Percentiles rank a stretch among this genome's conserved stretches.
These are phyloP conservation scores for Scomber colias DNA, from an alignment of 2,113 vertebrate genomes.

Conservation along the genomic window DNA sequence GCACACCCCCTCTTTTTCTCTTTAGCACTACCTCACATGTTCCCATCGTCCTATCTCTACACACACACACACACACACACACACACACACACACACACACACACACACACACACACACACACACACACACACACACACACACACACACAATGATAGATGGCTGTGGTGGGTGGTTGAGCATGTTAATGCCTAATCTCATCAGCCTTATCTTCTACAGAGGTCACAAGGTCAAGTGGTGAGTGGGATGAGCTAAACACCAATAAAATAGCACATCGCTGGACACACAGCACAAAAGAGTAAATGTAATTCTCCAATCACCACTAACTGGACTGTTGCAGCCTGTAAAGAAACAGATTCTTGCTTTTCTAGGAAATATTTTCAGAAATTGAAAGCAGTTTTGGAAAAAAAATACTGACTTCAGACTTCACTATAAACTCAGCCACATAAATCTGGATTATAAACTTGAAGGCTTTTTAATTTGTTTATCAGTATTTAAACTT, in stretches of 20 bases:
- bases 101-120: slow-evolving; percentile 34
- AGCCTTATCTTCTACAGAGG: slow-evolving; percentile 82
- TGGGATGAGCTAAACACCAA: slow-evolving; percentile 80
- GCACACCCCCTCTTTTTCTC: slow-evolving; percentile 28
- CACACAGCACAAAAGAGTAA: slow-evolving; percentile 27
- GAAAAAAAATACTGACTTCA: background rate
- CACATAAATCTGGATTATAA: slow-evolving; percentile 47
- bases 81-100: slow-evolving; percentile 32
- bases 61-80: slow-evolving; percentile 33
- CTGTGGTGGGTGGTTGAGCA: slow-evolving; percentile 79
- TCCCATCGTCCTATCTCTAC: slow-evolving; percentile 33
- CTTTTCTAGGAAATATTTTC: background rate
- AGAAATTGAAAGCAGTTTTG: background rate
- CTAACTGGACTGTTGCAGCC: slow-evolving; percentile 30
- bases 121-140: slow-evolving; percentile 24
- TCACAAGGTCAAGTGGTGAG: slow-evolving; percentile 80
- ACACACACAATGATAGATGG: slow-evolving; percentile 79
- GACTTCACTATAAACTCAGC: slow-evolving; percentile 19
- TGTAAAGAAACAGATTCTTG: background rate
- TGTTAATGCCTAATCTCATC: slow-evolving; percentile 86
- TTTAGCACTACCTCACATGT: slow-evolving; percentile 5
- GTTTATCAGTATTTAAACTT: slow-evolving; percentile 31
- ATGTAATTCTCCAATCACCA: slow-evolving; percentile 26
- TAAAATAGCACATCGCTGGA: slow-evolving; percentile 71
- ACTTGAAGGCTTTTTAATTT: slow-evolving; percentile 31